Evolutionary conservation across 2,888 invertebrate species (phyloP).

Genomic region (Drosophila hamatofila): DNA sequence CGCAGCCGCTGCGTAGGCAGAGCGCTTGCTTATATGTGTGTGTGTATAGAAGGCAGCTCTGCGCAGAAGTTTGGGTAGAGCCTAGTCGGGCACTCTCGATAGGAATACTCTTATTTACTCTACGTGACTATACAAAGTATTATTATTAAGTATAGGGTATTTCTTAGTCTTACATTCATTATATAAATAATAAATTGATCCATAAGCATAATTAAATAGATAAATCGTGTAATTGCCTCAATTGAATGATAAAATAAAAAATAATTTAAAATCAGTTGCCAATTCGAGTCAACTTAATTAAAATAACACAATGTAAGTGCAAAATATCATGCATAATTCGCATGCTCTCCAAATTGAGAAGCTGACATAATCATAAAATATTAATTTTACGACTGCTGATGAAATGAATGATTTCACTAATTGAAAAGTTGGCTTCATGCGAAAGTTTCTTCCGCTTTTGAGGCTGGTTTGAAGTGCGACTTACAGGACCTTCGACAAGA

Average conservation of each 20-base stretch:
- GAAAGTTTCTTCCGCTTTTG: constrained; percentile 12
- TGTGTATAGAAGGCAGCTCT: neutral
- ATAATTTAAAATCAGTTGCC: constrained; percentile 7
- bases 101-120: neutral
- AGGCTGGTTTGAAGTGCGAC: constrained; percentile 12
- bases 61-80: neutral
- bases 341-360: neutral
- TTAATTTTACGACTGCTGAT: constrained; percentile 6
- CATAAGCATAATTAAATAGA: constrained; percentile 26
- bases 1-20: no score
- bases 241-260: constrained; percentile 14
- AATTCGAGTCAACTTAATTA: constrained; percentile 3
- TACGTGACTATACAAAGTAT: no score
- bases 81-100: neutral
- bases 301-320: constrained; percentile 12
- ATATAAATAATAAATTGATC: constrained; percentile 6
- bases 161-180: neutral
- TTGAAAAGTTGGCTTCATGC: constrained; percentile 17
- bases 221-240: constrained; percentile 5
- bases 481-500: neutral
- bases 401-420: constrained; percentile 20
- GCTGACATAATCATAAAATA: constrained; percentile 8
- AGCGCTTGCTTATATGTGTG: no score
- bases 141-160: neutral
- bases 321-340: constrained; percentile 2